A percentile compares a stretch with the other conserved stretches of the same genome.
These are phyloP conservation scores for Belonocnema kinseyi DNA, from an alignment of 1,140 invertebrate species.

Conservation along the genomic window DNA sequence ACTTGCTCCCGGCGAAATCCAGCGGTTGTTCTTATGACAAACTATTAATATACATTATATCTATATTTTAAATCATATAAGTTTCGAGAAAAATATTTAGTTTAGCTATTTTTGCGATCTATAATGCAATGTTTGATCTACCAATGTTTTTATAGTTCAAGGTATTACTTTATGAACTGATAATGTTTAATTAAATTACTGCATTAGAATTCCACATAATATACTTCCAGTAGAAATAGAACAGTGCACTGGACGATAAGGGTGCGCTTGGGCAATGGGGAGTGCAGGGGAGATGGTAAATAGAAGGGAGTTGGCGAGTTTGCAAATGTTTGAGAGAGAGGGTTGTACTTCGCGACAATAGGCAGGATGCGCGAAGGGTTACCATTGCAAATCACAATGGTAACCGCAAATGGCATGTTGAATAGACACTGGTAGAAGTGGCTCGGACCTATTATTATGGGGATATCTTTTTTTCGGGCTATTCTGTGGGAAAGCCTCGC, in stretches of 20 bases:
- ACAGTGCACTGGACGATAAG: constrained; percentile 36
- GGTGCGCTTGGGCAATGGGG: neutral
- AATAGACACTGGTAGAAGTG: constrained; percentile 64
- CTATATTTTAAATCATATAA: no score
- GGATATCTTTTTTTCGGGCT: constrained; percentile 50
- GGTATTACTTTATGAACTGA: no score
- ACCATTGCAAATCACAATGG: constrained; percentile 69
- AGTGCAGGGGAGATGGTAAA: neutral
- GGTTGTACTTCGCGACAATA: constrained; percentile 57
- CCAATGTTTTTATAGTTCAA: no score
- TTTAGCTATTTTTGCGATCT: no score
- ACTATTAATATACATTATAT: no score
- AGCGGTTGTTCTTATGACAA: no score
- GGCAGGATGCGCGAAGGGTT: constrained; percentile 67
- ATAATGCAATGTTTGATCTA: no score
- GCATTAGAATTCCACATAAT: constrained; percentile 20
- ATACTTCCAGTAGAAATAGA: constrained; percentile 52
- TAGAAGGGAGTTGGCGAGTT: constrained; percentile 37
- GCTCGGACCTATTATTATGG: constrained; percentile 60
- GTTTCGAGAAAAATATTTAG: no score
- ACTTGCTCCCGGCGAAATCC: no score
- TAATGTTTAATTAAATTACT: no score
- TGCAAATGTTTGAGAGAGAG: constrained; percentile 3
- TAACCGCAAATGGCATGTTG: constrained; percentile 65
- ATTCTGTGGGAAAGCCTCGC: constrained; percentile 57